A percentile compares a stretch with the other conserved stretches of the same genome.
Conservation (phyloP, 2,113 vertebrate species). For the Falcunculus frontatus region DNA sequence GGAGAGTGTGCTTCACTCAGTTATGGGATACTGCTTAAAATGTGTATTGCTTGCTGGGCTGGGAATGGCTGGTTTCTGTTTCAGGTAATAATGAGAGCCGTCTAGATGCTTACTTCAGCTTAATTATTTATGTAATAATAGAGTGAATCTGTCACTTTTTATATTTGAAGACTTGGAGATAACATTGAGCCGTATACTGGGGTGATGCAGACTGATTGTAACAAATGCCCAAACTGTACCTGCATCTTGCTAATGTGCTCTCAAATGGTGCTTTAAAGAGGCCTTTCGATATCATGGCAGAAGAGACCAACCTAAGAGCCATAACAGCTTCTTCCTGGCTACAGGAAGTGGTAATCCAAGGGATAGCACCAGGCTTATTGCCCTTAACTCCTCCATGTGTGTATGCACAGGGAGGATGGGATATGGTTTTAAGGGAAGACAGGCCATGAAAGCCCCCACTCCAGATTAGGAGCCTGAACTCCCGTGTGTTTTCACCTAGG, state of each 20-base stretch:
- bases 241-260: neutral
- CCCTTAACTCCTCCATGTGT: neutral
- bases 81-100: neutral
- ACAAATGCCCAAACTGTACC: neutral
- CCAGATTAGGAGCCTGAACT: neutral
- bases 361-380: neutral
- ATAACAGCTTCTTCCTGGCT: neutral
- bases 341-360: neutral
- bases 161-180: neutral
- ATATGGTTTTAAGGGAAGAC: neutral
- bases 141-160: neutral
- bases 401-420: neutral
- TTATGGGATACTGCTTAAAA: neutral
- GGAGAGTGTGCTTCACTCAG: neutral
- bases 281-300: neutral
- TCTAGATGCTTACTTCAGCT: neutral
- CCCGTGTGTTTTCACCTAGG: neutral
- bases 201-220: neutral
- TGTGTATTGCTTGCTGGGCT: neutral
- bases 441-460: neutral
- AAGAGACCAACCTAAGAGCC: neutral
- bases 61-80: neutral
- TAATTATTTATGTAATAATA: neutral
- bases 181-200: neutral
- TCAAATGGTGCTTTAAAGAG: neutral